Conservation (phyloP, 2,113 vertebrate species). For the Ammodramus savannarum region DNA sequence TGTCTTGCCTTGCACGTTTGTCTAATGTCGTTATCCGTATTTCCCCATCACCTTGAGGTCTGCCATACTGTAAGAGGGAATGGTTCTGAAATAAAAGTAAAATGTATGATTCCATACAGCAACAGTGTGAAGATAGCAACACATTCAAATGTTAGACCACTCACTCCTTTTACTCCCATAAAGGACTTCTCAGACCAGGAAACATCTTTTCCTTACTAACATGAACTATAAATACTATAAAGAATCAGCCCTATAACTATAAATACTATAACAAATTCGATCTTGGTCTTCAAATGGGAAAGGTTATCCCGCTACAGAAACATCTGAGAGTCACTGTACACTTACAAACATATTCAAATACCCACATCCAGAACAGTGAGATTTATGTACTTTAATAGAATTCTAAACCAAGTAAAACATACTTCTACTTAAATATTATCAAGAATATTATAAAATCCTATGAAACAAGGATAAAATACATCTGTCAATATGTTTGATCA, state of each 20-base stretch:
- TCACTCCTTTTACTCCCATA: background rate
- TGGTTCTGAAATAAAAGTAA: conserved; percentile 83
- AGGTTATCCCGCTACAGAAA: background rate
- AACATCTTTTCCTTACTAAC: background rate
- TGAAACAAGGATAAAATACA: background rate
- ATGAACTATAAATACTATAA: background rate
- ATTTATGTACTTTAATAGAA: background rate
- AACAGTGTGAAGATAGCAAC: background rate
- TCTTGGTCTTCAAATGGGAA: background rate
- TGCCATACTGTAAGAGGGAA: conserved; percentile 84
- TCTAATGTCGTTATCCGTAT: conserved; percentile 89
- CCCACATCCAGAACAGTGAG: background rate
- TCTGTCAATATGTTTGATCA: background rate
- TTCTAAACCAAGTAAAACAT: background rate
- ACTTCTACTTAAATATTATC: background rate
- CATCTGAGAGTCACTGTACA: background rate
- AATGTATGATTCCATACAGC: background rate
- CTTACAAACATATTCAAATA: background rate
- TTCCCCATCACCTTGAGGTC: conserved; percentile 95
- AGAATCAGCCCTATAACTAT: background rate
- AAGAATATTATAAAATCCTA: background rate
- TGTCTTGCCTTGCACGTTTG: conserved; percentile 94
- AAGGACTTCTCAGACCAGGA: background rate
- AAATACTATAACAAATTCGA: background rate
- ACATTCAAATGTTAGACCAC: background rate